Percentiles rank a stretch among this genome's conserved stretches.
Conservation (phyloP, 2,888 invertebrate genomes). For the Idaea biselata region DNA sequence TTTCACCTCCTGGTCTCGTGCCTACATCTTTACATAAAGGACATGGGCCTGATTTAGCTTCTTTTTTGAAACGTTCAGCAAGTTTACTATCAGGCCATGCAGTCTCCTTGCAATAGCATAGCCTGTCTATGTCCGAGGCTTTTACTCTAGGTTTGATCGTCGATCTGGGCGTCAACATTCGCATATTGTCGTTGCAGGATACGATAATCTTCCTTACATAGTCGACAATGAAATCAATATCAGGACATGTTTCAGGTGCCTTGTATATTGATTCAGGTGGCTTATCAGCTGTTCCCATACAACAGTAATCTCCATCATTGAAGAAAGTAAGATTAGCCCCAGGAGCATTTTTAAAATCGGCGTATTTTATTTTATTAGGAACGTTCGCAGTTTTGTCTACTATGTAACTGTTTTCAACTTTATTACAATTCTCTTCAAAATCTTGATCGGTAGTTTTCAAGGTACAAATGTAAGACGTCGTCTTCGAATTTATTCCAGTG, state of each 20-base stretch:
- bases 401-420: constrained; percentile 52
- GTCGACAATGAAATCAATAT: constrained; percentile 64
- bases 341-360: constrained; percentile 67
- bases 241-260: constrained; percentile 64
- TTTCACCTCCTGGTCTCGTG: constrained; percentile 33
- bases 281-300: constrained; percentile 62
- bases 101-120: constrained; percentile 67
- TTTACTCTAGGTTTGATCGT: constrained; percentile 62
- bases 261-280: constrained; percentile 63
- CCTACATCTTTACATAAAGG: constrained; percentile 57
- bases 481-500: constrained; percentile 69
- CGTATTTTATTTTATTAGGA: constrained; percentile 48
- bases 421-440: constrained; percentile 58
- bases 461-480: constrained; percentile 68
- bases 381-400: constrained; percentile 47
- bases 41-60: constrained; percentile 56
- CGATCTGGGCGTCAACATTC: constrained; percentile 69
- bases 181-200: constrained; percentile 74
- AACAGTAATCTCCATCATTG: constrained; percentile 65
- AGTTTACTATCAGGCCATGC: constrained; percentile 61
- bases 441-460: constrained; percentile 67
- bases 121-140: constrained; percentile 69
- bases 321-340: constrained; percentile 63
- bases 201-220: constrained; percentile 68
- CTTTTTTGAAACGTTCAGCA: constrained; percentile 60